Percentiles rank a stretch among this genome's conserved stretches.
Evolutionary conservation across 2,888 invertebrate genomes (phyloP).

Genomic region (Pasiphila rectangulata): DNA sequence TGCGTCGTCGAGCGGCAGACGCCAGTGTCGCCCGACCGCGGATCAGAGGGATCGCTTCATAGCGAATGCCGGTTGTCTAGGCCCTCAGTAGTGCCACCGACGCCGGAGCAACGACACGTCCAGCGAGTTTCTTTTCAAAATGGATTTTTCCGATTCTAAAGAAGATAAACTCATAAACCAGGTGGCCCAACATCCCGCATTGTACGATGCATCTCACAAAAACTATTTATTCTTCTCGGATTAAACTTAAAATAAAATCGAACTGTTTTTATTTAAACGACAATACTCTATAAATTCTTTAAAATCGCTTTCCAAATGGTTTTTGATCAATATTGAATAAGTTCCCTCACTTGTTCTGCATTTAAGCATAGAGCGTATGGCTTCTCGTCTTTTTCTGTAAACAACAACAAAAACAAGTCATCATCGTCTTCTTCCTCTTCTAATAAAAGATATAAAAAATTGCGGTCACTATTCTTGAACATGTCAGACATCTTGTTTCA

Average conservation of each 20-base stretch:
- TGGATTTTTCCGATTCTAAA: conserved; percentile 3
- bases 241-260: background rate
- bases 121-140: conserved; percentile 1
- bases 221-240: background rate
- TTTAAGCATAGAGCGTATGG: too few species aligned
- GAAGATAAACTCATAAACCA: background rate
- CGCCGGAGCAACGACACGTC: conserved; percentile 20
- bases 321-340: too few species aligned
- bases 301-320: too few species aligned
- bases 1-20: conserved; percentile 25
- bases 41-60: too few species aligned
- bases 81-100: conserved; percentile 20
- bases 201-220: background rate
- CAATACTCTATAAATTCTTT: too few species aligned
- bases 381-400: too few species aligned
- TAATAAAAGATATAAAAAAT: too few species aligned
- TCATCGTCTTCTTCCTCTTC: too few species aligned
- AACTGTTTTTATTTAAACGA: background rate
- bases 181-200: background rate
- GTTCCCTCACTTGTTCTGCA: too few species aligned
- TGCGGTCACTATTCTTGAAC: too few species aligned
- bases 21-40: conserved; percentile 25
- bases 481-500: conserved; percentile 2
- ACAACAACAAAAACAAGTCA: too few species aligned
- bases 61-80: too few species aligned